These are phyloP conservation scores for Tortricodes alternella DNA, from an alignment of 2,888 invertebrate species.

Conservation along the genomic window DNA sequence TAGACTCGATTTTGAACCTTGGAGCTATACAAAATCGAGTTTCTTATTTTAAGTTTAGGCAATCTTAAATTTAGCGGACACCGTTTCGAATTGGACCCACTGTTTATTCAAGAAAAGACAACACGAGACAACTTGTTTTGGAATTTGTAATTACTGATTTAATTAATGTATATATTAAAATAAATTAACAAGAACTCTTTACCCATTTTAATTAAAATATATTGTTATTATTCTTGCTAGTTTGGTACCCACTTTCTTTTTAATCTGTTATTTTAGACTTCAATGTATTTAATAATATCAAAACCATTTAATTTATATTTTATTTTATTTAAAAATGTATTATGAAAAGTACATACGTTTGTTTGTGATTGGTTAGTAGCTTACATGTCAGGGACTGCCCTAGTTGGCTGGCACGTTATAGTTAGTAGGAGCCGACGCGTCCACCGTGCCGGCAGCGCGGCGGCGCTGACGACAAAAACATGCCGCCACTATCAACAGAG, in stretches of 20 bases:
- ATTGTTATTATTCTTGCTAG: slow-evolving; percentile 34
- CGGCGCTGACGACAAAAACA: too few relatives aligned
- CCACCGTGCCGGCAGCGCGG: too few relatives aligned
- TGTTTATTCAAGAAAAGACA: slow-evolving; percentile 8
- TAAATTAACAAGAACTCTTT: slow-evolving; percentile 27
- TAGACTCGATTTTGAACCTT: too few relatives aligned
- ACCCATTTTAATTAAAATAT: slow-evolving; percentile 24
- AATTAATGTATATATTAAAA: too few relatives aligned
- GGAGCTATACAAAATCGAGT: too few relatives aligned
- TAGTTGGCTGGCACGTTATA: slow-evolving; percentile 19
- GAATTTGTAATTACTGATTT: background rate
- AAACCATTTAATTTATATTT: slow-evolving; percentile 75
- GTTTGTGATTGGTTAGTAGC: slow-evolving; percentile 42
- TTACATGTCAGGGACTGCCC: slow-evolving; percentile 48
- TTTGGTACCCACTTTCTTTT: slow-evolving; percentile 51
- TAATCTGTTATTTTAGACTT: slow-evolving; percentile 68
- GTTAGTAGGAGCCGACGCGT: background rate
- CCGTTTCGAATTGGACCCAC: too few relatives aligned
- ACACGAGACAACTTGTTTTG: slow-evolving; percentile 23
- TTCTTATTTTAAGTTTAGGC: too few relatives aligned
- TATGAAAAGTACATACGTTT: slow-evolving; percentile 59
- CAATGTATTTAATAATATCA: slow-evolving; percentile 73
- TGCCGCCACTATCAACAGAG: background rate
- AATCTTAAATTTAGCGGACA: too few relatives aligned
- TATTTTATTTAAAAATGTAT: slow-evolving; percentile 77